These are phyloP conservation scores for Chaetodon auriga DNA, from an alignment of 2,113 vertebrate genomes.

Conservation along the genomic window DNA sequence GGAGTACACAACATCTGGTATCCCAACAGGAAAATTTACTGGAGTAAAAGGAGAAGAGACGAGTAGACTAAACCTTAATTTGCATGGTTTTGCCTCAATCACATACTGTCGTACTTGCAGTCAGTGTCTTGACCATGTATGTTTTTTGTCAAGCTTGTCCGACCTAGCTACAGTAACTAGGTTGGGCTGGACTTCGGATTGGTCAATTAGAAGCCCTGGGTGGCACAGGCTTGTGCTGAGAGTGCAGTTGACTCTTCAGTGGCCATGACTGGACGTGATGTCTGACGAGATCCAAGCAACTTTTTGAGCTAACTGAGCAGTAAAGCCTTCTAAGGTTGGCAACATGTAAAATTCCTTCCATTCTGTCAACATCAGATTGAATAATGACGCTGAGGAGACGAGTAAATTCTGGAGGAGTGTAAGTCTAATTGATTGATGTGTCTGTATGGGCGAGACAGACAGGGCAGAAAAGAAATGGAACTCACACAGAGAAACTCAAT, in stretches of 20 bases:
- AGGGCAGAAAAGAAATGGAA: conserved; percentile 36
- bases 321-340: conserved; percentile 23
- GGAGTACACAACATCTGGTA: no score
- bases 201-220: neutral
- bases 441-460: conserved; percentile 44
- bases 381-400: conserved; percentile 51
- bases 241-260: neutral
- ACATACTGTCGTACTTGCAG: no score
- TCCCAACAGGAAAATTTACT: no score
- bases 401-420: conserved; percentile 51
- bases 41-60: no score
- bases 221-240: neutral
- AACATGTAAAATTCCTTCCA: conserved; percentile 35
- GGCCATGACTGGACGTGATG: neutral
- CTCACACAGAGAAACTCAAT: conserved; percentile 55
- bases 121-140: no score
- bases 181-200: no score
- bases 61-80: no score
- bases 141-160: no score
- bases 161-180: no score
- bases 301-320: conserved; percentile 1
- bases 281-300: neutral
- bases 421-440: conserved; percentile 70
- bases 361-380: conserved; percentile 52
- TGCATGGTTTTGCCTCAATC: no score